These are phyloP conservation scores for human DNA, from an alignment of 2,113 vertebrate genomes.

Conservation along the genomic window DNA sequence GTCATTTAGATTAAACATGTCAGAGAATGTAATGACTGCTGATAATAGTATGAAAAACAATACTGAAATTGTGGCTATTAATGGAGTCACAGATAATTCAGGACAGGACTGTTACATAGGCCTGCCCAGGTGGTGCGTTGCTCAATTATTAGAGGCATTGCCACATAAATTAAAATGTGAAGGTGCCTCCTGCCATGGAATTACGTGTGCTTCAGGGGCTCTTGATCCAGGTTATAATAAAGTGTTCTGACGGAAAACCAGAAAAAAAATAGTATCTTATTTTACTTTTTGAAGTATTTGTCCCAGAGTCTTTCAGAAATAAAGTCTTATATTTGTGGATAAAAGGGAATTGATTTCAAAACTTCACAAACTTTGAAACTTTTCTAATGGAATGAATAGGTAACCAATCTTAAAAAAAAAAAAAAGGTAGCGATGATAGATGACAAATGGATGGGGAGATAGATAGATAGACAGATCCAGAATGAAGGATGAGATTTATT, in stretches of 20 bases:
- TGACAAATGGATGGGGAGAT: neutral
- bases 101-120: neutral
- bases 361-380: neutral
- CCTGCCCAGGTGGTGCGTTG: neutral
- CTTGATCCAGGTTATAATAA: neutral
- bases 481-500: neutral
- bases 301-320: neutral
- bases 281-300: neutral
- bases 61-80: neutral
- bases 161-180: neutral
- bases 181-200: neutral
- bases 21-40: neutral
- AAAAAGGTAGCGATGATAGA: neutral
- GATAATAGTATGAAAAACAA: neutral
- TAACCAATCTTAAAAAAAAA: neutral
- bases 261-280: neutral
- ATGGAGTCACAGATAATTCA: neutral
- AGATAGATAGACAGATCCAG: too few species aligned
- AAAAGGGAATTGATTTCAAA: neutral
- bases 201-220: neutral
- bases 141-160: neutral
- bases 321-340: neutral
- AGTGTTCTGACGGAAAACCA: neutral
- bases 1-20: slow-evolving; percentile 33
- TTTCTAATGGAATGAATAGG: neutral